phyloP scores from a whole-genome alignment of 2,113 vertebrate species.

The Calidris pygmaea region DNA sequence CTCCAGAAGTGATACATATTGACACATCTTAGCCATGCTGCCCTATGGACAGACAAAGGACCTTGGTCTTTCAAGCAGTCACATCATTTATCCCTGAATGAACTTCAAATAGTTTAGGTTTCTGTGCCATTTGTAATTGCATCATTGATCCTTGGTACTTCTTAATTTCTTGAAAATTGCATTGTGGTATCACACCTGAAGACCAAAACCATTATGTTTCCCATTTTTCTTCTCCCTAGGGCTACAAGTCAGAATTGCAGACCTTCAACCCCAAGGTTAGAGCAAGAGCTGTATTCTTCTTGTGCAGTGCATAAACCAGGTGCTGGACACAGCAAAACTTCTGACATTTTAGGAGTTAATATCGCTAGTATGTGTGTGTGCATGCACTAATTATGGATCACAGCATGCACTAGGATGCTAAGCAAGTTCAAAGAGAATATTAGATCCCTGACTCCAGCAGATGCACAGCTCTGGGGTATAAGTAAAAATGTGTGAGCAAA shows the following conservation, averaged over 20 bases:
- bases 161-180: not conserved
- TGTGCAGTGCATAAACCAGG: not conserved
- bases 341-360: conserved; percentile 57
- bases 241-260: not conserved
- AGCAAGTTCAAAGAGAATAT: conserved; percentile 74
- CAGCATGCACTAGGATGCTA: conserved; percentile 62
- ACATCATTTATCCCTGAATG: not conserved
- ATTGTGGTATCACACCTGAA: not conserved
- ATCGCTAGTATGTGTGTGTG: not conserved
- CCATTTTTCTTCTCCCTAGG: not conserved
- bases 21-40: not conserved
- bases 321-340: conserved; percentile 5
- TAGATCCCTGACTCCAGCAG: conserved; percentile 61
- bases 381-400: conserved; percentile 70
- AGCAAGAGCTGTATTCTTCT: not conserved
- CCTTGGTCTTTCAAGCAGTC: not conserved
- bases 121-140: not conserved
- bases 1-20: not conserved
- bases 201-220: not conserved
- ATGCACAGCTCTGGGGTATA: conserved; percentile 68
- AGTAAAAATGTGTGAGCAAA: conserved; percentile 65
- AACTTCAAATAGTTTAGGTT: not conserved
- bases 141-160: not conserved
- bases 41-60: not conserved
- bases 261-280: not conserved